Evolutionary conservation across 2,888 invertebrate genomes (phyloP).

Genomic region (Scrobipalpa atriplicella): DNA sequence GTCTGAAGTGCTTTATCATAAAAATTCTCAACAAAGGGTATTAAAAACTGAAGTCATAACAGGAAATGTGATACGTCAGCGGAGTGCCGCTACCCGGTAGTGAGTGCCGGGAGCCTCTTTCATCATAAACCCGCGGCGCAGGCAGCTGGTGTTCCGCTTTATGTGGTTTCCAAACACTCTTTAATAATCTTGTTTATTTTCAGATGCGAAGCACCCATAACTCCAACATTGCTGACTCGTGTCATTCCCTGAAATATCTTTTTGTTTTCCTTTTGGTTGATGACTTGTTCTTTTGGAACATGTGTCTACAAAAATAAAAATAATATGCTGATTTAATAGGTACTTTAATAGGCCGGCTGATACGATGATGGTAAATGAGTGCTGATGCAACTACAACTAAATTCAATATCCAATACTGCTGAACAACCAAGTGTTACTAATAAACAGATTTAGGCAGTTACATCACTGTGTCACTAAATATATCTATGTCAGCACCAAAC

Average conservation of each 20-base stretch:
- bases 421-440: background rate
- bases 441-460: background rate
- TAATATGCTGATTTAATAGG: background rate
- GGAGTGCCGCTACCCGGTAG: slow-evolving; percentile 35
- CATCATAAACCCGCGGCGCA: slow-evolving; percentile 74
- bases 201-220: slow-evolving; percentile 71
- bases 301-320: background rate
- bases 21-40: slow-evolving; percentile 70
- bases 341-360: no score
- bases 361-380: no score
- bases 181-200: slow-evolving; percentile 80
- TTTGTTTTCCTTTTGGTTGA: slow-evolving; percentile 30
- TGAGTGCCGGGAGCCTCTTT: slow-evolving; percentile 66
- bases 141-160: slow-evolving; percentile 77
- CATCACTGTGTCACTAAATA: background rate
- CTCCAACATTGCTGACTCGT: slow-evolving; percentile 60
- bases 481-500: slow-evolving; percentile 4
- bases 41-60: slow-evolving; percentile 81
- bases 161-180: slow-evolving; percentile 77
- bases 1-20: slow-evolving; percentile 69
- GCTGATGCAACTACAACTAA: background rate
- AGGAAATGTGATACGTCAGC: slow-evolving; percentile 72
- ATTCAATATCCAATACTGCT: background rate
- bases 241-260: slow-evolving; percentile 52
- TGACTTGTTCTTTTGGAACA: background rate